A percentile compares a stretch with the other conserved stretches of the same genome.
These are phyloP conservation scores for Spea multiplicata DNA, from an alignment of 2,113 vertebrate species.

Conservation along the genomic window DNA sequence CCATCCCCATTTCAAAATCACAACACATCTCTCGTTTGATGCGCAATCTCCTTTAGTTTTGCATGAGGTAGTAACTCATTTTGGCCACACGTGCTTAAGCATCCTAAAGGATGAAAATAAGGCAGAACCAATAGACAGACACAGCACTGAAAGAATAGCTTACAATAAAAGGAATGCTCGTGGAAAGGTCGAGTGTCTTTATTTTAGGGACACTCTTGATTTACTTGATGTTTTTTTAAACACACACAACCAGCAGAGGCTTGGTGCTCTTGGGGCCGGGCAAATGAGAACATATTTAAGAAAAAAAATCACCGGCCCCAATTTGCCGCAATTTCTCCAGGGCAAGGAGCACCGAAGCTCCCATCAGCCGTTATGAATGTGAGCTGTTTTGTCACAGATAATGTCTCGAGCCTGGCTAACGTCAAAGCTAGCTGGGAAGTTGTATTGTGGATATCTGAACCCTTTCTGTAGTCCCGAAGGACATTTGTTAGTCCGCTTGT, in stretches of 20 bases:
- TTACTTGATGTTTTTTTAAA: not conserved
- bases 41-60: conserved; percentile 65
- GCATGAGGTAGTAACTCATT: conserved; percentile 82
- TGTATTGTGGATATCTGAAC: not conserved
- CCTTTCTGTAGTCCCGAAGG: no score
- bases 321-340: not conserved
- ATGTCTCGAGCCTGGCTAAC: not conserved
- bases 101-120: conserved; percentile 67
- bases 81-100: conserved; percentile 68
- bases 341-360: not conserved
- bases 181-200: conserved; percentile 55
- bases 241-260: not conserved
- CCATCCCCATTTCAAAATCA: conserved; percentile 1
- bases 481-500: no score
- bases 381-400: not conserved
- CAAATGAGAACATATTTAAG: not conserved
- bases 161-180: conserved; percentile 64
- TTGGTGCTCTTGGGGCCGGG: not conserved
- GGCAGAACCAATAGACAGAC: conserved; percentile 61
- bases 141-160: conserved; percentile 54
- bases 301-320: not conserved
- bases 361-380: not conserved
- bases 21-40: conserved; percentile 63
- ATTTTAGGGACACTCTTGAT: not conserved
- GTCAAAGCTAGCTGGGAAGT: not conserved